Evolutionary conservation across 2,113 vertebrate species (phyloP), one percentile per base, ranked within the genome.

Genomic region (Ophiodon elongatus): DNA sequence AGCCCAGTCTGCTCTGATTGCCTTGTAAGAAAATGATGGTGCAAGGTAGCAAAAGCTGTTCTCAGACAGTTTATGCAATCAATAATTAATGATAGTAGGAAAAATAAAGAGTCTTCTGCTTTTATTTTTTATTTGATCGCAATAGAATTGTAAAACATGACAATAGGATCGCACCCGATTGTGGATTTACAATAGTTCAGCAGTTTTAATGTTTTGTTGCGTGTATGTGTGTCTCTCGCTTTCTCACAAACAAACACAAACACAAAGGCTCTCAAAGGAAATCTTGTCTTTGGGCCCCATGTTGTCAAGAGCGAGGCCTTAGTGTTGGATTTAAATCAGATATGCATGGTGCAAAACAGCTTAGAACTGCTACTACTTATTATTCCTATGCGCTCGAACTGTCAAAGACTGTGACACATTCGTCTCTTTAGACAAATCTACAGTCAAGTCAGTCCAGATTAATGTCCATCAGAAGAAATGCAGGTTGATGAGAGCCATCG

Each of bases 371-470:
- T 68, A 9, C 41, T 13, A 33, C 39, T 68, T 47, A 29, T 57
- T 75, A 50, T 62, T 76, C 56, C 4, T 64, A 41, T 59, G 4
- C 19, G 66, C 31, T 37, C 37, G 13, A 14, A 43, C 41, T 13
- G 17, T 14, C 68, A 62, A 56, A 37, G 29, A 37, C 8, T 33
- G 67, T 64, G 59, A 75, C 77, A 76, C n/a, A 37, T 80, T 63
- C 10, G 2, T 39, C 8, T 82, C 79, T 68, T 66, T 13, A 21
- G 9, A 69, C 57, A 56, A 45, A 70, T 52, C 60, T 64, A n/a
- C 35, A 29, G 29, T 81, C 79, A 14, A 31, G 29, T 83, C 79
- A 11, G 29, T 25, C 88, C 23, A 45, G 59, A 83, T 86, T 13
- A 67, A 45, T 4, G 19, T 56, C 41, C n/a, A 31, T 66, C 33